Conservation (phyloP, 1,140 invertebrate species). For the Caenorhabditis remanei region DNA sequence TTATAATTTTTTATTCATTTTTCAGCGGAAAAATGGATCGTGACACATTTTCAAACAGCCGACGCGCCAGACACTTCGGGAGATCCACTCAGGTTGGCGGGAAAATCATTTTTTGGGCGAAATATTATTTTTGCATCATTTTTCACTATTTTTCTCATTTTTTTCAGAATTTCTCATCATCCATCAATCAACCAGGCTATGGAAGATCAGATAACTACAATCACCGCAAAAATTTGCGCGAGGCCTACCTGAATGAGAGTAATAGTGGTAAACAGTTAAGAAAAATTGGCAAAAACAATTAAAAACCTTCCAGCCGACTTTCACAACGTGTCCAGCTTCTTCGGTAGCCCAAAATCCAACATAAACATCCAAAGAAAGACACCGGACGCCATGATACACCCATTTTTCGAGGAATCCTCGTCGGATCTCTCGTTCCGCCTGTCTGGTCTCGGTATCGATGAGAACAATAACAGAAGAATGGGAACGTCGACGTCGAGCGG, state of each 20-base stretch:
- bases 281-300: not conserved
- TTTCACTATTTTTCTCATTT: not conserved
- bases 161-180: not conserved
- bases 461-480: not conserved
- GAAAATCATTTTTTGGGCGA: not conserved
- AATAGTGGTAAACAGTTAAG: not conserved
- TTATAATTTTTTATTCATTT: not conserved
- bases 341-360: not conserved
- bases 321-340: not conserved
- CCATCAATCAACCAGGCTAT: not conserved
- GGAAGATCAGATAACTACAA: not conserved
- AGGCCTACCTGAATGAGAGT: not conserved
- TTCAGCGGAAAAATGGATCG: slow-evolving; percentile 7
- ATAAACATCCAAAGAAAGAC: too few relatives aligned
- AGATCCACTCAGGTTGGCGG: slow-evolving; percentile 10
- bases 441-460: not conserved
- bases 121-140: not conserved
- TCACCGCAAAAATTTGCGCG: slow-evolving; percentile 21
- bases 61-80: slow-evolving; percentile 3
- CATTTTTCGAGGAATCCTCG: not conserved
- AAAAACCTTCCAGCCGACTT: not conserved
- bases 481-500: not conserved
- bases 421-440: not conserved
- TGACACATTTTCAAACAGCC: not conserved
- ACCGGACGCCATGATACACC: not conserved